Conservation (phyloP, 1,140 invertebrate species). For the Pantala flavescens region DNA sequence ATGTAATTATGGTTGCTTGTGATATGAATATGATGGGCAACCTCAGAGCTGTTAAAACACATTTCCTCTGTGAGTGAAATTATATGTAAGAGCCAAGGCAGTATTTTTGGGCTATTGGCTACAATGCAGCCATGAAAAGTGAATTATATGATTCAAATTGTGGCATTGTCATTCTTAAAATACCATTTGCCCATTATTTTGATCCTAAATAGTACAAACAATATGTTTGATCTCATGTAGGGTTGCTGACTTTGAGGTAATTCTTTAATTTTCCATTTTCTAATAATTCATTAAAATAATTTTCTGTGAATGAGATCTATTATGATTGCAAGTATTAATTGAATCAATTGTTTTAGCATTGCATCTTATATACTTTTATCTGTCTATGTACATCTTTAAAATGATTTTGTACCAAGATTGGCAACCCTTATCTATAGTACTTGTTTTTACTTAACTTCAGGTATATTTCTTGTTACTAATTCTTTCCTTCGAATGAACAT, state of each 20-base stretch:
- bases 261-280: not conserved
- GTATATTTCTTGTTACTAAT: not conserved
- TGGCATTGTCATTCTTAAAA: not conserved
- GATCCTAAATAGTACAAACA: slow-evolving; percentile 6
- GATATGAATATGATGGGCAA: not conserved
- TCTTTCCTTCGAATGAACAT: not conserved
- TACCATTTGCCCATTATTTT: slow-evolving; percentile 6
- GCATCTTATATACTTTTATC: not conserved
- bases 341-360: not conserved
- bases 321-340: slow-evolving; percentile 3
- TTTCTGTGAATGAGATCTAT: not conserved
- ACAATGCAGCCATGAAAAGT: not conserved
- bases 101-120: not conserved
- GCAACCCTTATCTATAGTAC: not conserved
- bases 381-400: not conserved
- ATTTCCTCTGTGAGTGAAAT: slow-evolving; percentile 6
- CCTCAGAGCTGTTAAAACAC: not conserved
- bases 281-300: not conserved
- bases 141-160: not conserved
- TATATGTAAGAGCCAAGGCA: not conserved
- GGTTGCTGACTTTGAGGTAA: not conserved
- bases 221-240: not conserved
- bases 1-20: not conserved
- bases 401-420: not conserved
- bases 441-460: not conserved